Base-by-base conservation (phyloP, 2,888 invertebrate species). In the Platypus cylindrus region DNA sequence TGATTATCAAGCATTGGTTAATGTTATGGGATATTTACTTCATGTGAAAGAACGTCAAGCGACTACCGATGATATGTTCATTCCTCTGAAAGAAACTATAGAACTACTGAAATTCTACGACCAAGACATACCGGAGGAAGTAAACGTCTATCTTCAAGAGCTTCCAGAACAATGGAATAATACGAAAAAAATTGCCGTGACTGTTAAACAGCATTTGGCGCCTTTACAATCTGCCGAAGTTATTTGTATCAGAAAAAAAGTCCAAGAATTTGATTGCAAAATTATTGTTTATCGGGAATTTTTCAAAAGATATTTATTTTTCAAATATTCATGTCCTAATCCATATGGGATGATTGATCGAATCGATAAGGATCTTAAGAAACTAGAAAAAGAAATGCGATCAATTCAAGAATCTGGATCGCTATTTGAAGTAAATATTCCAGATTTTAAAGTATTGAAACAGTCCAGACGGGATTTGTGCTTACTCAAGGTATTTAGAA, bases 101-200 rank as follows among this genome's bases (percentile, higher is more conserved):
- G 87, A 91, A 51, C 66, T 95, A 4, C 65, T 95, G 1, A 90
- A 90, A 60, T 85, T 84, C 52, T 95, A 94, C 56, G 91, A 93
- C 51, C 90, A 91, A 72, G 94, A 95, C 58, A 84, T 95, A 55
- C 89, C 94, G 0, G 94, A 95, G 62, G 90, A 91, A 66, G 89
- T 94, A 1, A 91, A 93, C 56, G 82, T 87, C 3, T 70, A 91
- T 44, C 64, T 95, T 26, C 79, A 83, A 73, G 93, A 94, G 62
- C 62, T 95, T 34, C 95, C 95, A 8, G 93, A 93, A 55, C 89
- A 91, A 60, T 95, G 95, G 95, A 80, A 78, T 49, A 82, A 87
- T 46, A 90, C 90, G 0, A 94, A 94, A 59, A 94, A 93, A 63
- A 72, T 91, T 37, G 87, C 90, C 1, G 64, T 82, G 14, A 85